Percentiles rank a stretch among this genome's conserved stretches.
These are phyloP conservation scores for Bolinopsis microptera DNA, from an alignment of 37 sponge, comb jelly and placozoan species.

Conservation along the genomic window DNA sequence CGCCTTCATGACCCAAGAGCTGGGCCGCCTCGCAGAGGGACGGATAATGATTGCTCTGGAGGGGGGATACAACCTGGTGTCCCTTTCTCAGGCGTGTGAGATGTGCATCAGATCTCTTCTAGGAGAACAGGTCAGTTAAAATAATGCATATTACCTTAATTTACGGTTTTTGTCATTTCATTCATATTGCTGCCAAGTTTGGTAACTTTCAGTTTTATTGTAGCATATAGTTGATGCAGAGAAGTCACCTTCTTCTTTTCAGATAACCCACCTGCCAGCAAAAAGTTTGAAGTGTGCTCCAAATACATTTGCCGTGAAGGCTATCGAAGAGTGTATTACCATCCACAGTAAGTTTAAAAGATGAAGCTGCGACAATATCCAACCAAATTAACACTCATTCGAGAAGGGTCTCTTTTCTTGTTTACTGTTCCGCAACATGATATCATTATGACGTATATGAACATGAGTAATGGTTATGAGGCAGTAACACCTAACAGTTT, in stretches of 20 bases:
- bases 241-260: neutral
- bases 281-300: conserved; percentile 70
- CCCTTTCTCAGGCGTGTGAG: conserved; percentile 84
- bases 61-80: conserved; percentile 88
- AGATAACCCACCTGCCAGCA: conserved; percentile 70
- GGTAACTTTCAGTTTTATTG: neutral
- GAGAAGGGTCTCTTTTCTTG: too few species aligned
- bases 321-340: conserved; percentile 76
- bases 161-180: neutral
- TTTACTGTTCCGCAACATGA: too few species aligned
- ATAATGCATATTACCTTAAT: neutral
- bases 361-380: too few species aligned
- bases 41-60: conserved; percentile 87
- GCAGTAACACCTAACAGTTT: too few species aligned
- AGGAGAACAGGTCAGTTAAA: conserved; percentile 72
- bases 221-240: neutral
- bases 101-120: conserved; percentile 79
- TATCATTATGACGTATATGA: too few species aligned
- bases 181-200: neutral
- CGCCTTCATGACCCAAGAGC: conserved; percentile 79
- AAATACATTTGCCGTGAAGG: conserved; percentile 72
- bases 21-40: conserved; percentile 81
- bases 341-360: conserved; percentile 70
- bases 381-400: neutral
- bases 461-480: too few species aligned